Evolutionary conservation across 2,113 vertebrate species (phyloP).

Genomic region (Gopherus evgoodei): DNA sequence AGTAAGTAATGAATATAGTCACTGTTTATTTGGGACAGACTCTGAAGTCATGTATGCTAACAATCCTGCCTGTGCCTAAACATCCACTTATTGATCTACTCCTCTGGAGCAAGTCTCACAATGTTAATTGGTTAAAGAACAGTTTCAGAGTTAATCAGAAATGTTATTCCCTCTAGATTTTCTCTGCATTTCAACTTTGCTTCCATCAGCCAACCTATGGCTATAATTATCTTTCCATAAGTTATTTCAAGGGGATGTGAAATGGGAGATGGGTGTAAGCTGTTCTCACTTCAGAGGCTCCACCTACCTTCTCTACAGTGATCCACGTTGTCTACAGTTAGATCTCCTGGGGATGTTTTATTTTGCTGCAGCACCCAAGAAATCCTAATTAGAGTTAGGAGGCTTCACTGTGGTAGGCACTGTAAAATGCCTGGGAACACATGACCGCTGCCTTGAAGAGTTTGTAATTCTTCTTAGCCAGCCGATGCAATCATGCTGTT

Average conservation of each 20-base stretch:
- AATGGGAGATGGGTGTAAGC: not conserved
- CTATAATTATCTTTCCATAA: not conserved
- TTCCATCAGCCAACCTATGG: not conserved
- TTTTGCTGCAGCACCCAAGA: not conserved
- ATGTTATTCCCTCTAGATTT: not conserved
- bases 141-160: not conserved
- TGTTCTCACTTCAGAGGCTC: not conserved
- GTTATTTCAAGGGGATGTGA: not conserved
- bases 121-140: not conserved
- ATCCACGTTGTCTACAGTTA: not conserved
- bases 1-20: slow-evolving; percentile 81
- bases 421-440: not conserved
- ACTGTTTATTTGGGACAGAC: not conserved
- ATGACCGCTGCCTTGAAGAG: not conserved
- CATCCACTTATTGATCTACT: not conserved
- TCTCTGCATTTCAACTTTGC: not conserved
- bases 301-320: not conserved
- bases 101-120: not conserved
- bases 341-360: not conserved
- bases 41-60: not conserved
- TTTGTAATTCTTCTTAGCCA: not conserved
- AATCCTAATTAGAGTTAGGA: not conserved
- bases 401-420: not conserved
- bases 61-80: not conserved
- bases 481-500: too few relatives aligned